These are phyloP conservation scores for Cabera pusaria DNA, from an alignment of 2,888 invertebrate species.

Conservation along the genomic window DNA sequence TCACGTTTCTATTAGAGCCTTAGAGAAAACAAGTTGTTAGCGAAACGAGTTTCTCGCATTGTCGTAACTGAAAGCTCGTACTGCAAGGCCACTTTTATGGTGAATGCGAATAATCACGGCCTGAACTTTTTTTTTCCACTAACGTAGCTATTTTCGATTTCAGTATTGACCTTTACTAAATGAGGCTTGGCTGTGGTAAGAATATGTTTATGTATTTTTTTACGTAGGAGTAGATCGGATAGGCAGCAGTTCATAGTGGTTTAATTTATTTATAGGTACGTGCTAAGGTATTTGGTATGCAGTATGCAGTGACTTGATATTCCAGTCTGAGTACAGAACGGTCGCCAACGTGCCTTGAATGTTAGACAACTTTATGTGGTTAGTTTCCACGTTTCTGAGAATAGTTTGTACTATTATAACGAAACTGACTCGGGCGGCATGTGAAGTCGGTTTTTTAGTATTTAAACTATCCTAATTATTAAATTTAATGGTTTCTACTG, in stretches of 20 bases:
- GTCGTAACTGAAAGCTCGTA: slow-evolving; percentile 45
- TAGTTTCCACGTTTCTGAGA: slow-evolving; percentile 14
- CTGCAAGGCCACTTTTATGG: slow-evolving; percentile 37
- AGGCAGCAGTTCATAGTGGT: slow-evolving; percentile 13
- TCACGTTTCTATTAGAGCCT: slow-evolving; percentile 41
- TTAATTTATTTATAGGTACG: slow-evolving; percentile 37
- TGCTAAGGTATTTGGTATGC: slow-evolving; percentile 51
- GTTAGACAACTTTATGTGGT: slow-evolving; percentile 30
- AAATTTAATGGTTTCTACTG: no score
- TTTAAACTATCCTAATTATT: no score
- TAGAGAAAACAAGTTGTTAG: slow-evolving; percentile 43
- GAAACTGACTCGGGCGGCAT: no score
- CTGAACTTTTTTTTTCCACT: slow-evolving; percentile 11
- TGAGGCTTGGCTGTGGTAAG: slow-evolving; percentile 7
- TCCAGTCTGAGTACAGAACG: slow-evolving; percentile 63
- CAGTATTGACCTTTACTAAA: slow-evolving; percentile 10
- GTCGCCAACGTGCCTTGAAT: slow-evolving; percentile 65
- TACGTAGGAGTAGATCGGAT: slow-evolving; percentile 7
- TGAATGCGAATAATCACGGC: slow-evolving; percentile 23
- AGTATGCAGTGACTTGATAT: slow-evolving; percentile 56
- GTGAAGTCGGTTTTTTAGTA: no score
- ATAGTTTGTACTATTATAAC: no score
- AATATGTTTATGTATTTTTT: slow-evolving; percentile 14
- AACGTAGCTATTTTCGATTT: slow-evolving; percentile 21
- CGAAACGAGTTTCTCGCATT: slow-evolving; percentile 42